These are phyloP conservation scores for Panagrolaimus sp. DNA, from an alignment of 1,140 invertebrate species.

Conservation along the genomic window DNA sequence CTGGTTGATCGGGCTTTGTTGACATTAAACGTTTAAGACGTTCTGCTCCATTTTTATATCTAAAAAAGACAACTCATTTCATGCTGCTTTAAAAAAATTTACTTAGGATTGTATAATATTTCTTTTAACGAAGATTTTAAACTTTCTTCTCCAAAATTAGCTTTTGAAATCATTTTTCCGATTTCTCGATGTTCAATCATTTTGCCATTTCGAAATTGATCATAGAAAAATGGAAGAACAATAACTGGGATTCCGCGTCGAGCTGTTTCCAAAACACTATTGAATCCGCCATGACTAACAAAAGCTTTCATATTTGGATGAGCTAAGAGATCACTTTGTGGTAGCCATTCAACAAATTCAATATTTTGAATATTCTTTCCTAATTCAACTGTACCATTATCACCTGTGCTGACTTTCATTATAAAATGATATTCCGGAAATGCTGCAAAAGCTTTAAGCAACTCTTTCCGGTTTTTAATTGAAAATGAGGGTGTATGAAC, in stretches of 20 bases:
- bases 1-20: constrained; percentile 32
- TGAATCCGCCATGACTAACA: constrained; percentile 44
- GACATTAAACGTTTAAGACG: constrained; percentile 24
- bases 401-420: not conserved
- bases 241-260: constrained; percentile 18
- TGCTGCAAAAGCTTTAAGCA: not conserved
- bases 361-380: constrained; percentile 24
- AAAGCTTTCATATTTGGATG: constrained; percentile 33
- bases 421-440: not conserved
- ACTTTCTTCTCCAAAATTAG: not conserved
- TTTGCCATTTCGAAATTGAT: constrained; percentile 13
- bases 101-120: constrained; percentile 12
- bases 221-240: constrained; percentile 7
- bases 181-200: not conserved
- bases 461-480: not conserved
- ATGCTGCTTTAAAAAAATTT: not conserved
- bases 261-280: constrained; percentile 39
- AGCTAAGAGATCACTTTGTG: constrained; percentile 37
- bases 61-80: not conserved
- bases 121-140: not conserved
- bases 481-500: not conserved
- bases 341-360: constrained; percentile 36
- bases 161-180: not conserved
- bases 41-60: constrained; percentile 30
- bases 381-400: constrained; percentile 12